phyloP scores from a whole-genome alignment of 2,113 vertebrate genomes.

The Mus pahari region DNA sequence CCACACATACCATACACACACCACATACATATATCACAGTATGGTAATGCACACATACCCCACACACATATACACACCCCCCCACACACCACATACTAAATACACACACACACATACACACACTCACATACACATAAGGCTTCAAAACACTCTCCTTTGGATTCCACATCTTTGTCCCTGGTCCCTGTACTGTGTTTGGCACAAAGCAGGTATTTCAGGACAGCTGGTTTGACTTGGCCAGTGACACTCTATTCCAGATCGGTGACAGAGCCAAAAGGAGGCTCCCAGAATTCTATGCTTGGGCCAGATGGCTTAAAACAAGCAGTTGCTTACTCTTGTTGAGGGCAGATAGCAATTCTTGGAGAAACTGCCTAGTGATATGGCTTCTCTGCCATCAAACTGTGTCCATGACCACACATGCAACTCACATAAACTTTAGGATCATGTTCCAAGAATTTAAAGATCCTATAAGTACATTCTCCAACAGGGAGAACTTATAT shows the following conservation, averaged over 20 bases:
- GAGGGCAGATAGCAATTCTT: neutral
- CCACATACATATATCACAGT: neutral
- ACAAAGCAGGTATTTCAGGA: neutral
- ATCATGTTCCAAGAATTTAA: neutral
- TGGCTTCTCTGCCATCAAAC: neutral
- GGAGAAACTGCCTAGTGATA: slow-evolving; percentile 5
- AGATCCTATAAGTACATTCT: neutral
- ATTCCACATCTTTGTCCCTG: neutral
- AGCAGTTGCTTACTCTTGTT: neutral
- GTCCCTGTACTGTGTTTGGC: neutral
- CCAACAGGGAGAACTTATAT: neutral
- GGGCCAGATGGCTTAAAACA: slow-evolving; percentile 13
- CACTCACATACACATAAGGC: neutral
- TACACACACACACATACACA: too few relatives aligned
- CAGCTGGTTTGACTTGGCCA: slow-evolving; percentile 38
- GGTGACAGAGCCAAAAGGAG: slow-evolving; percentile 35
- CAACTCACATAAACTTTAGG: neutral
- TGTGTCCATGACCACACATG: accelerated
- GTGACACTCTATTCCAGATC: neutral
- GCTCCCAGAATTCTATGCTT: neutral
- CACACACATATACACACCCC: too few relatives aligned
- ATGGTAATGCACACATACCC: too few relatives aligned
- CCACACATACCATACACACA: neutral
- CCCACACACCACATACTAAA: too few relatives aligned
- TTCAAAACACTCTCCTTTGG: neutral